Base-by-base conservation (phyloP, 2,797 vertebrate species). In the Melanotaenia parkinsoni region DNA sequence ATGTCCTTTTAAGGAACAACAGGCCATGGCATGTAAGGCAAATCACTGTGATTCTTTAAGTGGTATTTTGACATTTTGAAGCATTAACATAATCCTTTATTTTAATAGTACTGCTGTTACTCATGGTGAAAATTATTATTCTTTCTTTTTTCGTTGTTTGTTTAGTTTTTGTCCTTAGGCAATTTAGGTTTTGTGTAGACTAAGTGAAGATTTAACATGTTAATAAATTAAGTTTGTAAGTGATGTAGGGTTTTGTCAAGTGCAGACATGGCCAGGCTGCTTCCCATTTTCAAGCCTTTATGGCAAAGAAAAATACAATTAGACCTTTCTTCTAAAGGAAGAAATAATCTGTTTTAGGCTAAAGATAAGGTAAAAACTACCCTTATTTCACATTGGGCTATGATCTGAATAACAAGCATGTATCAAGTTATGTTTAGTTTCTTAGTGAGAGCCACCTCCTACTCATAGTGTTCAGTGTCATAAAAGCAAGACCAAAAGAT, bases 31-130 rank as follows among this genome's bases (percentile, higher is more conserved):
- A 61, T 40, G 26, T 20, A 66, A 65, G 43, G 35, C 33, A 13
- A 24, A 12, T 75, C 53, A 28, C 12, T 33, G 66, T n/a, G 20
- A 67, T 47, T 47, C 61, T 68, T 35, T 26, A 57, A 72, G 71
- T 4, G 30, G 58, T 28, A 24, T 2, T 51, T 63, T 60, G 8
- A 59, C 18, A 45, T 61, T 67, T 58, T 28, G n/a, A 54, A n/a
- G 60, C 30, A 20, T 7, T 22, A 11, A n/a, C 22, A n/a, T 22
- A 5, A 0, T 58, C 18, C n/a, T 58, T 43, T 14, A 22, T 14
- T 18, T 22, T 30, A 28, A 28, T 56, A 56, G 9, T 13, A 16
- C n/a, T 16, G 24, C 3, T 26, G 35, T 40, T 38, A 18, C 13
- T 24, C 14, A 9, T 38, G 35, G 5, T 38, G 5, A 59, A 38